Evolutionary conservation across 2,888 invertebrate genomes (phyloP), one percentile per base, ranked within the genome.

Genomic region (Zonitis immaculata): DNA sequence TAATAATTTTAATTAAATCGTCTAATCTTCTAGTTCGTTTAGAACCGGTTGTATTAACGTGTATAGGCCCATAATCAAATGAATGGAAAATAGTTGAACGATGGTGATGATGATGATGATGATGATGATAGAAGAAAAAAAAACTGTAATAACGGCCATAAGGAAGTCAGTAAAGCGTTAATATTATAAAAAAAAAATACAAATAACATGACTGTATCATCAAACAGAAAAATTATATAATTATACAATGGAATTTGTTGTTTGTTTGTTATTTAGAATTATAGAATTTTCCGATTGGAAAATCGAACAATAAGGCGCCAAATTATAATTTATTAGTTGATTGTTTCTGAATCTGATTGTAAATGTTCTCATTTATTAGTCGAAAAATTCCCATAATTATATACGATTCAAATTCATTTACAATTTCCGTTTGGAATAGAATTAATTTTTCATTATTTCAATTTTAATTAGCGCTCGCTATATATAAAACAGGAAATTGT

Each of bases 11-110:
- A 39, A 39, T 39, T 39, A 39, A 39, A 39, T 39, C 18, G 20
- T 39, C 39, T 39, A 39, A 39, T 39, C 39, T 11, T n/a, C 39
- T 39, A 18, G 20, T 39, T 39, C 39, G n/a, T 39, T 39, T 39
- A 39, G 18, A 39, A 39, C 39, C 39, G 39, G 39, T 39, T 39
- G 39, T 39, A 18, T 39, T 39, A 39, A 39, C 39, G 6, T 39
- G 20, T 39, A 39, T n/a, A n/a, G n/a, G 39, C 20, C 20, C 18
- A 39, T 20, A 39, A 39, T 39, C 39, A 39, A 20, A 39, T 39
- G 39, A 39, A 39, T 39, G 39, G 39, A 39, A 39, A 6, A 39
- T 11, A 39, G 35, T 35, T 16, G 16, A 16, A 16, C 16, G 16
- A 35, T 35, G 35, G 16, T 32, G 30, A 6, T 32, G 32, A 32